Evolutionary conservation across 2,113 vertebrate species (phyloP), one percentile per base, ranked within the genome.

Genomic region (Accipiter virgatus): DNA sequence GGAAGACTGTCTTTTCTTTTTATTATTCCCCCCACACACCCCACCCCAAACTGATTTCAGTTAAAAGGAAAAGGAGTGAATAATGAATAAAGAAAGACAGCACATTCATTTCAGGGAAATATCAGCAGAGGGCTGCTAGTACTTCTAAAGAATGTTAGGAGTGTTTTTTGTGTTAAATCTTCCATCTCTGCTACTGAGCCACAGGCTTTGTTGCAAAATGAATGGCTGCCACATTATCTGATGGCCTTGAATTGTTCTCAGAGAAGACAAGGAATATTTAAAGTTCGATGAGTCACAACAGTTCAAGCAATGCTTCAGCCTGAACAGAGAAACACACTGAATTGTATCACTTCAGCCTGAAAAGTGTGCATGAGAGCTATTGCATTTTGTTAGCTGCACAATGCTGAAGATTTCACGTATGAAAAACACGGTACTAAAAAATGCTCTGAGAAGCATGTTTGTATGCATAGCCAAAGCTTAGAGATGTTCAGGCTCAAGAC

Each of bases 231-330:
- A 97, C 62, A 32, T 93, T 97, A 98, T 97, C 97, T 97, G 97
- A 98, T 98, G 97, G 92, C 97, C 96, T 98, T 98, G 97, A 97
- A 97, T 97, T 95, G 88, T 97, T 96, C 91, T 97, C 84, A 71
- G 74, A 88, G 81, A 94, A 97, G 95, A 93, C 91, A 97, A 93
- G 87, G 86, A 97, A 95, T 97, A 96, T 97, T 97, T 97, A 95
- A 97, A 96, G 94, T 94, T 86, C 1, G 0, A 20, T 32, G 36
- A 97, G 83, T 96, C 95, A 93, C 80, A 95, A 91, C 89, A 95
- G 94, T 95, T 98, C 95, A 97, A 95, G 66, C n/a, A 90, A 66
- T 91, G 73, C 78, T 95, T 93, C 87, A 77, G 47, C 50, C 34
- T 61, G 86, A 97, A 86, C 56, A 93, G 65, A 77, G 47, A 95